A percentile compares a stretch with the other conserved stretches of the same genome.
phyloP scores from a whole-genome alignment of 92 coral and sea anemone species.

The Isaurus tuberculatus region DNA sequence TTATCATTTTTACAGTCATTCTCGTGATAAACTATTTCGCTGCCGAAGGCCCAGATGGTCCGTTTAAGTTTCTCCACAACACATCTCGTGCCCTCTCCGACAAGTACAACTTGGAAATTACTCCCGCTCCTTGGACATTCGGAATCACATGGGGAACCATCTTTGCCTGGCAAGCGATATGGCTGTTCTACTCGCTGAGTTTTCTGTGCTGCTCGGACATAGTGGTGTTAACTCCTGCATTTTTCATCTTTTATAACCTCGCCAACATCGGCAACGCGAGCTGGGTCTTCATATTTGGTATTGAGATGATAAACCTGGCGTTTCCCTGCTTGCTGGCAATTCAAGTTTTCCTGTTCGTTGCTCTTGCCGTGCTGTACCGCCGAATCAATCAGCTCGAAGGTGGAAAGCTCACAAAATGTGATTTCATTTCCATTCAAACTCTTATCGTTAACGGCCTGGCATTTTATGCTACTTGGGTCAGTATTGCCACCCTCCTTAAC shows the following conservation, averaged over 20 bases:
- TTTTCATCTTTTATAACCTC: slow-evolving; percentile 60
- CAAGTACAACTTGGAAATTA: slow-evolving; percentile 72
- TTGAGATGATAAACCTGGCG: slow-evolving; percentile 58
- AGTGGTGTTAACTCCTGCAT: slow-evolving; percentile 59
- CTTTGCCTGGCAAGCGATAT: slow-evolving; percentile 78
- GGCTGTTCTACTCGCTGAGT: slow-evolving; percentile 78
- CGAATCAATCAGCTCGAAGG: slow-evolving; percentile 59
- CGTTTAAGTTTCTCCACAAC: slow-evolving; percentile 48
- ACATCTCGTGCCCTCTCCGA: slow-evolving; percentile 36
- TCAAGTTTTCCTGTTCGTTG: slow-evolving; percentile 60
- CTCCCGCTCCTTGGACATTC: slow-evolving; percentile 97
- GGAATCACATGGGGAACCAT: slow-evolving; percentile 88
- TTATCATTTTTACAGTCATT: slow-evolving; percentile 35
- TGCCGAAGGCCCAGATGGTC: slow-evolving; percentile 49
- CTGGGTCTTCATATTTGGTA: slow-evolving; percentile 78
- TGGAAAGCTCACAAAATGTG: slow-evolving; percentile 47
- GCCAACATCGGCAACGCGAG: slow-evolving; percentile 60
- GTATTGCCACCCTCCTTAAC: slow-evolving; percentile 86
- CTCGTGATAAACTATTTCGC: slow-evolving; percentile 54
- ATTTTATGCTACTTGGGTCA: slow-evolving; percentile 85
- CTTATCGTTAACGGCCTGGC: slow-evolving; percentile 89
- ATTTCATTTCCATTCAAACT: slow-evolving; percentile 67
- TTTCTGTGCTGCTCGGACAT: slow-evolving; percentile 69
- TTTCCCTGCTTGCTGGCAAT: slow-evolving; percentile 62
- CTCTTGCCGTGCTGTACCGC: slow-evolving; percentile 66